Evolutionary conservation across 2,797 vertebrate genomes (phyloP).

Genomic region (Dermochelys coriacea): DNA sequence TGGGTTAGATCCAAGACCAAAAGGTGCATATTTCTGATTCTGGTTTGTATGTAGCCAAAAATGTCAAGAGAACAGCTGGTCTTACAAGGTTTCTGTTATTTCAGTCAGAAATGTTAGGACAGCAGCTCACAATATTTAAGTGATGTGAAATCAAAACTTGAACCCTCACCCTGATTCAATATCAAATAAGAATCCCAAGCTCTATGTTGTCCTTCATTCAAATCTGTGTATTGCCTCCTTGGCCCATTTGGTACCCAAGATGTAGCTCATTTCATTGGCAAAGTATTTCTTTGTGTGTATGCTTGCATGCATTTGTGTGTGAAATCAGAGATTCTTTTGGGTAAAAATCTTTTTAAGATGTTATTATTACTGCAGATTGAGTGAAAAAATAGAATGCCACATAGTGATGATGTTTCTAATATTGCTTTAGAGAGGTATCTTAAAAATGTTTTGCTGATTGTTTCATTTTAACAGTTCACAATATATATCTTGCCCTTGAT

Average conservation of each 20-base stretch:
- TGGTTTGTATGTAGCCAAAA: constrained; percentile 38
- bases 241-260: neutral
- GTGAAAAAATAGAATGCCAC: neutral
- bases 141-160: neutral
- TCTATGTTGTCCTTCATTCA: neutral
- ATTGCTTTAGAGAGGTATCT: neutral
- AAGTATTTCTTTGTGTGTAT: neutral
- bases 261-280: neutral
- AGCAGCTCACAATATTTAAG: neutral
- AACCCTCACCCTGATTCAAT: neutral
- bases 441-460: neutral
- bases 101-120: neutral
- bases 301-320: neutral
- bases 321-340: neutral
- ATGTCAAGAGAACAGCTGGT: constrained; percentile 3
- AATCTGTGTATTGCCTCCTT: neutral
- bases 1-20: constrained; percentile 60
- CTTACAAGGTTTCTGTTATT: constrained; percentile 16
- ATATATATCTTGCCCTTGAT: neutral
- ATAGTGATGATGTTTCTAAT: neutral
- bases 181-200: neutral
- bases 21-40: constrained; percentile 47
- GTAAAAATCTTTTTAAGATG: neutral
- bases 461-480: neutral
- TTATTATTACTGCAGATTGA: neutral